A percentile compares a stretch with the other conserved stretches of the same genome.
Conservation (phyloP, 1,140 invertebrate genomes). For the Zaprionus vittiger region DNA sequence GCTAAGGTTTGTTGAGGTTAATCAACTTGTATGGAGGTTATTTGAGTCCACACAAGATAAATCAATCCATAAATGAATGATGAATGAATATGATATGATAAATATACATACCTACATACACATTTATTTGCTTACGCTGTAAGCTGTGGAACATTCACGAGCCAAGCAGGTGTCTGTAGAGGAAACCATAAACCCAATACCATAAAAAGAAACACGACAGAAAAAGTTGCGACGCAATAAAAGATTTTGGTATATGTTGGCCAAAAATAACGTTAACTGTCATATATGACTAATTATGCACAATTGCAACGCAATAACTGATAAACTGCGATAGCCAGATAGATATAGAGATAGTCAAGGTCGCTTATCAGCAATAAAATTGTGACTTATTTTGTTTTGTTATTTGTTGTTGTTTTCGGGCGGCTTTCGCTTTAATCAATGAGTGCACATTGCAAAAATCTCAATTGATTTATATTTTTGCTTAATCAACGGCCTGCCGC, state of each 20-base stretch:
- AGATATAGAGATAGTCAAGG: slow-evolving; percentile 43
- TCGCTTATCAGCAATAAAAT: slow-evolving; percentile 59
- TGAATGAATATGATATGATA: slow-evolving; percentile 1
- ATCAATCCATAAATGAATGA: slow-evolving; percentile 18
- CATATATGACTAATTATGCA: slow-evolving; percentile 58
- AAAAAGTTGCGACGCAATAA: slow-evolving; percentile 66
- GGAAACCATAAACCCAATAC: slow-evolving; percentile 16
- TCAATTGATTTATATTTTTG: slow-evolving; percentile 42
- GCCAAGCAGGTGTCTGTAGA: slow-evolving; percentile 50
- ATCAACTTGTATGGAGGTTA: slow-evolving; percentile 51
- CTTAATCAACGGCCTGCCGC: slow-evolving; percentile 33
- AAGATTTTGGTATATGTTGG: slow-evolving; percentile 19
- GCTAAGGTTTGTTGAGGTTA: slow-evolving; percentile 27
- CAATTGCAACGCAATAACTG: slow-evolving; percentile 23
- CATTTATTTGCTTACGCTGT: slow-evolving; percentile 24
- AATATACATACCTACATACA: slow-evolving; percentile 7
- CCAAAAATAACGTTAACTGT: slow-evolving; percentile 26
- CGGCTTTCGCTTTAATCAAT: slow-evolving; percentile 56
- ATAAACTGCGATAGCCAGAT: slow-evolving; percentile 2
- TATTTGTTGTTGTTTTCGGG: slow-evolving; percentile 11
- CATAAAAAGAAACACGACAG: slow-evolving; percentile 46
- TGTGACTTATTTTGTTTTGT: slow-evolving; percentile 3
- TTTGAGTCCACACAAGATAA: slow-evolving; percentile 25
- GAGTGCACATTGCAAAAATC: slow-evolving; percentile 22
- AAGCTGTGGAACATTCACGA: slow-evolving; percentile 15